Base-by-base conservation (phyloP, 2,888 invertebrate species). In the Notodonta ziczac region DNA sequence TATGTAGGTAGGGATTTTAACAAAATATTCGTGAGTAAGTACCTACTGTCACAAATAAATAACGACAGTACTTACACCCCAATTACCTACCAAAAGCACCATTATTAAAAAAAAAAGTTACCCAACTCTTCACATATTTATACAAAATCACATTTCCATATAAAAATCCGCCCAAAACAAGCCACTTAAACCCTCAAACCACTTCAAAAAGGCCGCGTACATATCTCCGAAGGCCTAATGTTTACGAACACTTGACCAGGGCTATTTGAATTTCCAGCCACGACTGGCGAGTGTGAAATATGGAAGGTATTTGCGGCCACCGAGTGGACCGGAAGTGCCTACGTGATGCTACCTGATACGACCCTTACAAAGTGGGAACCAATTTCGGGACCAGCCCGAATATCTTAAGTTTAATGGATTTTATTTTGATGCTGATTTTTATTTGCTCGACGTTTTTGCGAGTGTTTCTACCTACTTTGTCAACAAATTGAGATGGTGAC, bases 181-280 rank as follows among this genome's bases (percentile, higher is more conserved):
- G 51, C 55, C 55, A 14, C 39, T 40, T 40, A 35, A 39, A 14
- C 39, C 54, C 32, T 24, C 9, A n/a, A n/a, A 39, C 54, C 54
- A n/a, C 54, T 54, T 14, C 54, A 16, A 39, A 35, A 32, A 32
- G 6, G 40, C 40, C 55, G 39, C 55, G 5, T 14, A 14, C 35
- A 55, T 32, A 39, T 24, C 51, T 5, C 16, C 40, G 9, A n/a
- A 55, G 40, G 16, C 50, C 50, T 65, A 58, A 62, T 59, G 62
- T 65, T 50, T 61, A 58, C 56, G 52, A 51, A 58, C 58, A 48
- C 61, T 60, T 48, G 51, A 50, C 50, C 58, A 14, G n/a, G 42
- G 16, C 56, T 66, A 74, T 70, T 75, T 65, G 62, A 69, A 73
- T 74, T 73, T 75, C 70, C 68, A 35, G 50, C 60, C 63, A 72